Conservation (phyloP, 2,113 vertebrate genomes). For the Thryonomys swinderianus region DNA sequence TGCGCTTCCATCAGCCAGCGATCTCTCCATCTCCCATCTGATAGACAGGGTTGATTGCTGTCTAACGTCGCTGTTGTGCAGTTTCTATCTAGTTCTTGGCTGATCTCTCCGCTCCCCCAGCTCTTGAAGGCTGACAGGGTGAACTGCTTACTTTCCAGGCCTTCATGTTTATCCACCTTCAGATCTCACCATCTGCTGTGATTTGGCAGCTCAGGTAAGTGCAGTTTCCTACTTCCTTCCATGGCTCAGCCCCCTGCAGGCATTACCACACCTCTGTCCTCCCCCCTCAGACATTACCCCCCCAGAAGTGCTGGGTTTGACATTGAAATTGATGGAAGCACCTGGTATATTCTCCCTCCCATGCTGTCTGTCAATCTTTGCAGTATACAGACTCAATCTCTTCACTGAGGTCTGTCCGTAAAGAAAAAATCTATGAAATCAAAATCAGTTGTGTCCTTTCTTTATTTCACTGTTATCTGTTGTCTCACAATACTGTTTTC, state of each 20-base stretch:
- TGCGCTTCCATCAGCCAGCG: constrained; percentile 60
- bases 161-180: constrained; percentile 82
- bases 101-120: constrained; percentile 66
- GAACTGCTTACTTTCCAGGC: constrained; percentile 80
- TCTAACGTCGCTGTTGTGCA: constrained; percentile 65
- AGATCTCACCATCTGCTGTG: constrained; percentile 85
- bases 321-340: constrained; percentile 56
- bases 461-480: constrained; percentile 4
- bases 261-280: constrained; percentile 18
- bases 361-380: constrained; percentile 37
- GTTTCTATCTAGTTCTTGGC: constrained; percentile 64
- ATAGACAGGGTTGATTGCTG: constrained; percentile 72
- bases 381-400: constrained; percentile 17
- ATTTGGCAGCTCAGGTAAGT: constrained; percentile 83
- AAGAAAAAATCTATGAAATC: constrained; percentile 22
- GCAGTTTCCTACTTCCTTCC: constrained; percentile 64
- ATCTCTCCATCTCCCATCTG: constrained; percentile 59
- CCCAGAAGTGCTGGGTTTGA: constrained; percentile 48
- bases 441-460: background rate
- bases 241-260: constrained; percentile 68
- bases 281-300: constrained; percentile 47
- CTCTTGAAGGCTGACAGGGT: constrained; percentile 81
- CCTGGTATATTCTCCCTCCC: constrained; percentile 39
- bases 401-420: background rate
- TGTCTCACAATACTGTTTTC: background rate